These are phyloP conservation scores for Cantharis flavilabris DNA, from an alignment of 2,888 invertebrate species.

Conservation along the genomic window DNA sequence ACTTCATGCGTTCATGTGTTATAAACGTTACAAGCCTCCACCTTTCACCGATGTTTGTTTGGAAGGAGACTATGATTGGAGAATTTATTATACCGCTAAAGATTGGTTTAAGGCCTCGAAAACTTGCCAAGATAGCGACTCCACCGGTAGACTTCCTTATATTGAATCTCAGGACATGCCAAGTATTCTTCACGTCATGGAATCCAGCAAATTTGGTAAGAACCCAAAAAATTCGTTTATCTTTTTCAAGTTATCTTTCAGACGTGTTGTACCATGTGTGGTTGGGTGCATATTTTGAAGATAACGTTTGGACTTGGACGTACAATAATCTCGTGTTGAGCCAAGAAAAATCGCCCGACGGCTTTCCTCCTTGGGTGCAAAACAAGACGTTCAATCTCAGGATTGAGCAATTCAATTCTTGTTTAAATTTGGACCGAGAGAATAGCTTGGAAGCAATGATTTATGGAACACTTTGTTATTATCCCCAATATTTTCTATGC, in stretches of 20 bases:
- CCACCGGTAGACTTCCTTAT: not conserved
- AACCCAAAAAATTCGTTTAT: no score
- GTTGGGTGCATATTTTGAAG: not conserved
- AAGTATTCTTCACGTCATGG: conserved; percentile 3
- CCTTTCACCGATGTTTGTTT: not conserved
- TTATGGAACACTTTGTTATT: not conserved
- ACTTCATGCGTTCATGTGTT: not conserved
- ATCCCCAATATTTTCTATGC: not conserved
- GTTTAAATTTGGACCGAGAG: conserved; percentile 5
- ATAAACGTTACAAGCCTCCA: not conserved
- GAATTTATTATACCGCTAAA: not conserved
- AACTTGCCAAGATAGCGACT: not conserved
- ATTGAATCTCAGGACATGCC: not conserved
- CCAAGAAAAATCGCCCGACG: not conserved
- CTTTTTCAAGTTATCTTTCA: not conserved
- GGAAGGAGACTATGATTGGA: not conserved
- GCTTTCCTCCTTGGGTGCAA: conserved; percentile 4
- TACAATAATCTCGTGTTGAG: not conserved
- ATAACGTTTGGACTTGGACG: not conserved
- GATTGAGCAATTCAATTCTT: not conserved
- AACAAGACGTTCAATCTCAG: not conserved
- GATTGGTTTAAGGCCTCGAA: not conserved
- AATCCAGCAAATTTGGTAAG: not conserved
- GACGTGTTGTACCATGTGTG: not conserved
- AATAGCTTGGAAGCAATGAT: not conserved